phyloP scores from a whole-genome alignment of 2,797 vertebrate species.

The Poecilia wingei region DNA sequence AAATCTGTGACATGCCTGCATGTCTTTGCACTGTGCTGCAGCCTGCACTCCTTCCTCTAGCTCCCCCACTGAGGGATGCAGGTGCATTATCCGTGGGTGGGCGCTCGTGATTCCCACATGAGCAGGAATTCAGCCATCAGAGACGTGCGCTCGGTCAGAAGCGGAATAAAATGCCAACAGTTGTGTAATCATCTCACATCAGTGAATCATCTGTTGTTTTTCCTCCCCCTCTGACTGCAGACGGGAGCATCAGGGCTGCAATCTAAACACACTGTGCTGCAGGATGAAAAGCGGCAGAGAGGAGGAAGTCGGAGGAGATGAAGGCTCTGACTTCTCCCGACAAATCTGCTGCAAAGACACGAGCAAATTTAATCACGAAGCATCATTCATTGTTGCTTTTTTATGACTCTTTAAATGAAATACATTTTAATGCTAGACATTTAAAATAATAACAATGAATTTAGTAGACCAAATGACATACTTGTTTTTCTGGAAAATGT shows the following conservation, averaged over 20 bases:
- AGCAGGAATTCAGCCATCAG: conserved; percentile 21
- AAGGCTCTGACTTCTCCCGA: background rate
- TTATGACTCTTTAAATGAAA: background rate
- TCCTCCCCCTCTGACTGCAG: background rate
- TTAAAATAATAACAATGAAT: too few relatives aligned
- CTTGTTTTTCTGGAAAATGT: too few relatives aligned
- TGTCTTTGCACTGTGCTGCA: background rate
- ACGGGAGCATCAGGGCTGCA: conserved; percentile 7
- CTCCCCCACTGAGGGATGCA: conserved; percentile 20
- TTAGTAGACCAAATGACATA: too few relatives aligned
- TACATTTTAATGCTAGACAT: background rate
- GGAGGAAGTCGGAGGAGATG: background rate
- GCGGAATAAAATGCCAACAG: conserved; percentile 29
- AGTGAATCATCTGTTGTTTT: conserved; percentile 25
- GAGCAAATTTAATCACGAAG: background rate
- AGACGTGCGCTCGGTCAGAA: conserved; percentile 12
- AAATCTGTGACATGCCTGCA: background rate
- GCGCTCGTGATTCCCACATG: conserved; percentile 14
- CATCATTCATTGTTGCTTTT: background rate
- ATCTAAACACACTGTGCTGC: conserved; percentile 2
- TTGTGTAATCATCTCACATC: conserved; percentile 41
- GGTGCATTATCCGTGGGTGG: conserved; percentile 13
- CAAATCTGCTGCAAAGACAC: background rate
- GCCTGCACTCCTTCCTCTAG: conserved; percentile 1
- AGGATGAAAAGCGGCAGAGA: background rate